Conservation (phyloP, 2,888 invertebrate genomes). For the Trissoscelio sp. region DNA sequence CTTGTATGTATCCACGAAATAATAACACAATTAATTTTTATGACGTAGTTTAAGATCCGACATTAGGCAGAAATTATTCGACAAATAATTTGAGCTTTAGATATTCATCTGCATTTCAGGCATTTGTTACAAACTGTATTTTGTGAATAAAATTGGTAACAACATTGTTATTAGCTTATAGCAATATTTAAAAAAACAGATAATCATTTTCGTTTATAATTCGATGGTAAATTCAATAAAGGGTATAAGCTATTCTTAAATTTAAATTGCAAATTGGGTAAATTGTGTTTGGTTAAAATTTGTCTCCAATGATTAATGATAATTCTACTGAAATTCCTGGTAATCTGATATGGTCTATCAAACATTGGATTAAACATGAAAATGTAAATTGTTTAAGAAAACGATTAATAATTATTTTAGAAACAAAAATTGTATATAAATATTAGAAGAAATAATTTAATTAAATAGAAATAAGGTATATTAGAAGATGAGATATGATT, state of each 20-base stretch:
- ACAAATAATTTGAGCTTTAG: neutral
- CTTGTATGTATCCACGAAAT: slow-evolving; percentile 7
- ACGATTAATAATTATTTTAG: neutral
- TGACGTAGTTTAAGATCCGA: neutral
- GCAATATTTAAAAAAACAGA: neutral
- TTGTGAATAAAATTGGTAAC: neutral
- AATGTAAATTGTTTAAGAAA: neutral
- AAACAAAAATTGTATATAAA: neutral
- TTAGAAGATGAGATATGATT: too few relatives aligned
- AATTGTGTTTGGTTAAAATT: slow-evolving; percentile 6
- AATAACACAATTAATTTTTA: slow-evolving; percentile 38
- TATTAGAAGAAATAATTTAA: too few relatives aligned
- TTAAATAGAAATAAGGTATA: too few relatives aligned
- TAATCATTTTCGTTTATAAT: slow-evolving; percentile 1
- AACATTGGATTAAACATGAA: slow-evolving; percentile 6
- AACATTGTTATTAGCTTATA: neutral
- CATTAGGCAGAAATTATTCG: neutral
- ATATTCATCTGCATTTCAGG: neutral
- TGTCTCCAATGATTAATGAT: slow-evolving; percentile 24
- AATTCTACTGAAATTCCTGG: slow-evolving; percentile 11
- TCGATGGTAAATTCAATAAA: slow-evolving; percentile 8
- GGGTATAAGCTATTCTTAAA: neutral
- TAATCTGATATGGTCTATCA: slow-evolving; percentile 16
- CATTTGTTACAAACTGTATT: too few relatives aligned
- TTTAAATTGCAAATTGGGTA: slow-evolving; percentile 24